These are phyloP conservation scores for Quadriops clusia DNA, from an alignment of 2,888 invertebrate genomes.

Conservation along the genomic window DNA sequence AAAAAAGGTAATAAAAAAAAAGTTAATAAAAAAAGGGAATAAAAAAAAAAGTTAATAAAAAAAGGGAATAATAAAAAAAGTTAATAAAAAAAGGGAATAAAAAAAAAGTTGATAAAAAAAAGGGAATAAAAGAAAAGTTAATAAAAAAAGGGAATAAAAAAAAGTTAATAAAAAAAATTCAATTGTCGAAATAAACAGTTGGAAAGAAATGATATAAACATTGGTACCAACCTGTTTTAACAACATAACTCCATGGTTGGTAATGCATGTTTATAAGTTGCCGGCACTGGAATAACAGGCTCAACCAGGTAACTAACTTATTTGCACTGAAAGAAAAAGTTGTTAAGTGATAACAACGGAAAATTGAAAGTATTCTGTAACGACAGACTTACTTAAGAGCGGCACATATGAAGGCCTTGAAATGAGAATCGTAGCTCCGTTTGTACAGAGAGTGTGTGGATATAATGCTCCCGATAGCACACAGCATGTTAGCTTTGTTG, in stretches of 20 bases:
- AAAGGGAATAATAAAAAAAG: too few species aligned
- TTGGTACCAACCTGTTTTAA: constrained; percentile 77
- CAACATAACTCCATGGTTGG: constrained; percentile 88
- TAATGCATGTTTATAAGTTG: constrained; percentile 69
- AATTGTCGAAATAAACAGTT: too few species aligned
- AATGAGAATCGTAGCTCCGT: constrained; percentile 90
- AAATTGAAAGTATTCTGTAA: constrained; percentile 8
- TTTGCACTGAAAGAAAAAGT: constrained; percentile 53
- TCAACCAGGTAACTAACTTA: constrained; percentile 88
- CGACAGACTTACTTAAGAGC: constrained; percentile 72
- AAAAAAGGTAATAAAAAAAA: neutral
- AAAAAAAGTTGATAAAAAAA: too few species aligned
- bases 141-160: too few species aligned
- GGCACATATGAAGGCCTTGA: constrained; percentile 95
- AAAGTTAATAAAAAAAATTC: too few species aligned
- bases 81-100: too few species aligned
- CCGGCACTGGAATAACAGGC: constrained; percentile 80
- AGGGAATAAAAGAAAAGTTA: too few species aligned
- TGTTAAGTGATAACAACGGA: constrained; percentile 9
- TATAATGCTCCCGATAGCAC: constrained; percentile 85
- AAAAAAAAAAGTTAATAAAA: too few species aligned
- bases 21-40: too few species aligned
- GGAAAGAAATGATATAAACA: too few species aligned
- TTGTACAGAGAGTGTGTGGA: constrained; percentile 86
- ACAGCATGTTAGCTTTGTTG: constrained; percentile 77